These are phyloP conservation scores for Carterocephalus palaemon DNA, from an alignment of 2,888 invertebrate genomes.

Conservation along the genomic window DNA sequence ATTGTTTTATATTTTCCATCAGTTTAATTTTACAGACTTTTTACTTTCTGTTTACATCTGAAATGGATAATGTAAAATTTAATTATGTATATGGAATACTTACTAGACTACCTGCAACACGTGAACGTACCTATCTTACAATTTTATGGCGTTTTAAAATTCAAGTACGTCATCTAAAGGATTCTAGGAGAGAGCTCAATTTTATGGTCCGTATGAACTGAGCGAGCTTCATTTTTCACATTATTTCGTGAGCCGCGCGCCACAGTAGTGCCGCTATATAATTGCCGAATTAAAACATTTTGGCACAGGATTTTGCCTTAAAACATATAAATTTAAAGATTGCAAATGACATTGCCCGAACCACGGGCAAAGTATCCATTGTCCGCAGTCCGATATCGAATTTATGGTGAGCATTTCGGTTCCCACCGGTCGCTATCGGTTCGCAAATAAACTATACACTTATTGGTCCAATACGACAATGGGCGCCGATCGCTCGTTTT, in stretches of 20 bases:
- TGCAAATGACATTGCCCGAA: conserved; percentile 42
- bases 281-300: conserved; percentile 53
- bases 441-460: conserved; percentile 67
- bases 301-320: conserved; percentile 47
- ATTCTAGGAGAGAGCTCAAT: conserved; percentile 49
- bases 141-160: conserved; percentile 15
- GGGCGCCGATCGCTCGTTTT: conserved; percentile 44
- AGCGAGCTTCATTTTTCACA: conserved; percentile 26
- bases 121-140: too few species aligned
- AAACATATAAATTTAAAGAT: conserved; percentile 55
- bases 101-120: too few species aligned
- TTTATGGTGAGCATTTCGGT: conserved; percentile 56
- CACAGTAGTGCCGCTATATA: conserved; percentile 15
- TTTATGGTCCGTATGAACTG: conserved; percentile 21
- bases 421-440: conserved; percentile 60
- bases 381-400: conserved; percentile 55
- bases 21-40: too few species aligned
- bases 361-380: conserved; percentile 50
- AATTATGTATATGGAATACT: too few species aligned
- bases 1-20: too few species aligned
- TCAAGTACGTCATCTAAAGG: conserved; percentile 29
- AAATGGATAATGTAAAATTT: too few species aligned
- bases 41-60: too few species aligned
- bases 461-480: conserved; percentile 52
- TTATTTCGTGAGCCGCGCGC: conserved; percentile 25